Evolutionary conservation across 2,113 vertebrate species (phyloP), one percentile per base, ranked within the genome.

Genomic region (Zosterops borbonicus): DNA sequence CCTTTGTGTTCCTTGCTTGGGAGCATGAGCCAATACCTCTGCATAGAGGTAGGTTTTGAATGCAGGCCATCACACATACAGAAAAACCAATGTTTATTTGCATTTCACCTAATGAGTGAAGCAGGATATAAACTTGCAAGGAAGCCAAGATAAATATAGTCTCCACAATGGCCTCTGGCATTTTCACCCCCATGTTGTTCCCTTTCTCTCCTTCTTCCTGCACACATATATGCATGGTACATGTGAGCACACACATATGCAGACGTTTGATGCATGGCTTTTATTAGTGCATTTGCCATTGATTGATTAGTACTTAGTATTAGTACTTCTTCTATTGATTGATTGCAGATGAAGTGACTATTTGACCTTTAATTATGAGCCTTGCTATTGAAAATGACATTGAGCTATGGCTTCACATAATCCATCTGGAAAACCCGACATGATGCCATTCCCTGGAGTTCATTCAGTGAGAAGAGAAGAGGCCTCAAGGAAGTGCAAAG

Each of bases 351-450:
- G 98, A 99, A 99, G 99, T 99, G 99, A 99, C 98, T 98, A 98
- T 98, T 99, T 99, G 99, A 99, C 99, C 99, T 99, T 99, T 99
- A 99, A 99, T 99, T 99, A 99, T 98, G 98, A 98, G 98, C 96
- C 98, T 97, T 98, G 98, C 97, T 98, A 98, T 98, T 98, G 98
- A 98, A 98, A 98, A 98, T 98, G 98, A 98, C 98, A 98, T 98
- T 98, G 98, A 98, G 98, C 98, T 98, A 98, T 98, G 98, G 98
- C 97, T 98, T 96, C 98, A 98, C 97, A 97, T 98, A 98, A 98
- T 98, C 98, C 98, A 98, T 98, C 98, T 98, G 98, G 98, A 98
- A 98, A 98, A 96, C 98, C 98, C 98, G 98, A 98, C 98, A 97
- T 98, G 98, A 98, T 98, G 98, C 98, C 81, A 89, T 98, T 98